These are phyloP conservation scores for Tragelaphus strepsiceros DNA, from an alignment of 2,113 vertebrate genomes.

Conservation along the genomic window DNA sequence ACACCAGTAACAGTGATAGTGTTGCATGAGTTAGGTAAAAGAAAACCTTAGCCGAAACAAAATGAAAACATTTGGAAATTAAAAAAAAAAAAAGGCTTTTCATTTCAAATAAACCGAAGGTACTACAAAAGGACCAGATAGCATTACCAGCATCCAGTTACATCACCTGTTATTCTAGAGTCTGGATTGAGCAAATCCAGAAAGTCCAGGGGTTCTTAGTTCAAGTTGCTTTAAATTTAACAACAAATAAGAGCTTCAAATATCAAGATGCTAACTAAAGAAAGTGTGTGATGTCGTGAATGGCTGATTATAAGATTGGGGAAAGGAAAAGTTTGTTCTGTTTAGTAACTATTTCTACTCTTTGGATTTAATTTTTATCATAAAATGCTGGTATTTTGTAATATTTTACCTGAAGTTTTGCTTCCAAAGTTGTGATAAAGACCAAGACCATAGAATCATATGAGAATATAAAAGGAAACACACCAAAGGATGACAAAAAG, in stretches of 20 bases:
- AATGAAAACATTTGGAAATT: background rate
- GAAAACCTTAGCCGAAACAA: background rate
- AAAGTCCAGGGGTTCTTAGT: background rate
- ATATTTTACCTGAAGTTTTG: background rate
- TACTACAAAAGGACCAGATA: background rate
- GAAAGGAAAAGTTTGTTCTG: background rate
- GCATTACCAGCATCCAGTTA: background rate
- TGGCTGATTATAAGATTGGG: background rate
- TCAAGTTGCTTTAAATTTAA: background rate
- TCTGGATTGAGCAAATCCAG: background rate
- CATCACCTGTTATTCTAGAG: background rate
- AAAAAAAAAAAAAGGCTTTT: background rate
- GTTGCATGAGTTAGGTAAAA: constrained; percentile 12
- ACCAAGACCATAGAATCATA: background rate
- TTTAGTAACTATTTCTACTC: background rate
- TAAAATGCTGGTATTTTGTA: background rate
- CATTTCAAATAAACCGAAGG: background rate
- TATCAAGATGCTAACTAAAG: background rate
- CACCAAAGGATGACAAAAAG: background rate
- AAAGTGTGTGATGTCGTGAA: background rate
- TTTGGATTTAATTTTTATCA: constrained; percentile 17
- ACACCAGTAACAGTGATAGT: background rate
- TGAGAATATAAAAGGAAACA: background rate
- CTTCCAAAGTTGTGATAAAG: constrained; percentile 3
- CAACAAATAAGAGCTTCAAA: background rate